These are phyloP conservation scores for Mustela nigripes DNA, from an alignment of 2,113 vertebrate species.

Conservation along the genomic window DNA sequence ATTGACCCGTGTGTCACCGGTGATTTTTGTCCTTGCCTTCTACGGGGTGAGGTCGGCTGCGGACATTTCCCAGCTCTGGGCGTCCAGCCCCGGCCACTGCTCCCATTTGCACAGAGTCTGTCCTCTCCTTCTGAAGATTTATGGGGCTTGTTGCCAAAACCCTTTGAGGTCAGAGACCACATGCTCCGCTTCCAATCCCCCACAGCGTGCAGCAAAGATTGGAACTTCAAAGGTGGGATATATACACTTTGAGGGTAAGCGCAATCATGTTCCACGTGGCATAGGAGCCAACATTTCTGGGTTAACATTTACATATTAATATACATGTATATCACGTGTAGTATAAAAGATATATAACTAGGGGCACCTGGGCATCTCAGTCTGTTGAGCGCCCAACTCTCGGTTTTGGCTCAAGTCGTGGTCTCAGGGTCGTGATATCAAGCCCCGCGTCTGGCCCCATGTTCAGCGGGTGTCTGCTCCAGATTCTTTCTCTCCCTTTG, in stretches of 20 bases:
- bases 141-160: neutral
- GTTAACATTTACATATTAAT: constrained; percentile 26
- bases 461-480: neutral
- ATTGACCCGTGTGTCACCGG: neutral
- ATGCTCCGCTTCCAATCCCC: neutral
- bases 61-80: neutral
- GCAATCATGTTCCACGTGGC: neutral
- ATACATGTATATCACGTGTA: neutral
- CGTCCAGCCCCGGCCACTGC: neutral
- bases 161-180: neutral
- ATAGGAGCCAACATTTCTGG: neutral
- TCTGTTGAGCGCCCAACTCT: neutral
- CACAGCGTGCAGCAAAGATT: neutral
- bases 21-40: neutral
- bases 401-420: neutral
- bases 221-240: neutral
- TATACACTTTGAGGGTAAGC: neutral
- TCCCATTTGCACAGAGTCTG: neutral
- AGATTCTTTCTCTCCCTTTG: neutral
- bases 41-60: neutral
- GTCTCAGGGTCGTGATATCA: neutral
- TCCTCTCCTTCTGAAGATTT: neutral
- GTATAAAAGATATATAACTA: constrained; percentile 35
- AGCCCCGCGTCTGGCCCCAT: neutral
- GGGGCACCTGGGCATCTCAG: neutral